Evolutionary conservation across 2,113 vertebrate genomes (phyloP), one percentile per base, ranked within the genome.

Genomic region (Tupaia tana): DNA sequence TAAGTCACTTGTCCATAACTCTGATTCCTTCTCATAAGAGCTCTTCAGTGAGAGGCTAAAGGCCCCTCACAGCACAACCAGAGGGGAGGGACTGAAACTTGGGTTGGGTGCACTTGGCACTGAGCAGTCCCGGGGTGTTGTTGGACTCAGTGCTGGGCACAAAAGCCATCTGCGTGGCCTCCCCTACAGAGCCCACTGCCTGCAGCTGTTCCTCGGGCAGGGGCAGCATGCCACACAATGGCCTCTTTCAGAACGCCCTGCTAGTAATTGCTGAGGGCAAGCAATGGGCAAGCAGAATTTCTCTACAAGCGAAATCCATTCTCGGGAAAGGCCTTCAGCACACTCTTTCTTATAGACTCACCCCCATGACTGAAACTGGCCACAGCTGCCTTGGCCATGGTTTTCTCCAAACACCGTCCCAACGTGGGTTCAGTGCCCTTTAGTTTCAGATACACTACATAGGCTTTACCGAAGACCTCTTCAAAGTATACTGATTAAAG

Each of bases 401-500:
- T 31, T 67, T 84, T 81, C 86, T 80, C 25, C 71, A 43, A 59
- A 59, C 56, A 64, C 71, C 63, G 12, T 82, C 31, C 29, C 11
- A 2, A 77, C 0, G 56, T 13, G 79, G 91, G 91, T 70, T 88
- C 71, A 91, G 83, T 86, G 90, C 61, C 52, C 25, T 71, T 84
- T 43, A 9, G 12, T 85, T 96, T 73, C 89, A 61, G 58, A 81
- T 1, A 54, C 77, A 80, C 71, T 43, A 43, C 43, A 6, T 6
- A 43, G 92, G 71, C 85, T 61, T 86, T 25, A 91, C 90, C 93
- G 83, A 88, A 95, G 86, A 92, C 88, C 95, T 95, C 90, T 69
- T 31, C 13, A 56, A 86, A 83, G n/a, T n/a, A 67, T 3, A 80
- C 24, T 27, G 78, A 83, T 58, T 43, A 34, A 15, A 78, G 34